A percentile compares a stretch with the other conserved stretches of the same genome.
These are phyloP conservation scores for Melangyna quadrimaculata DNA, from an alignment of 2,888 invertebrate genomes.

Conservation along the genomic window DNA sequence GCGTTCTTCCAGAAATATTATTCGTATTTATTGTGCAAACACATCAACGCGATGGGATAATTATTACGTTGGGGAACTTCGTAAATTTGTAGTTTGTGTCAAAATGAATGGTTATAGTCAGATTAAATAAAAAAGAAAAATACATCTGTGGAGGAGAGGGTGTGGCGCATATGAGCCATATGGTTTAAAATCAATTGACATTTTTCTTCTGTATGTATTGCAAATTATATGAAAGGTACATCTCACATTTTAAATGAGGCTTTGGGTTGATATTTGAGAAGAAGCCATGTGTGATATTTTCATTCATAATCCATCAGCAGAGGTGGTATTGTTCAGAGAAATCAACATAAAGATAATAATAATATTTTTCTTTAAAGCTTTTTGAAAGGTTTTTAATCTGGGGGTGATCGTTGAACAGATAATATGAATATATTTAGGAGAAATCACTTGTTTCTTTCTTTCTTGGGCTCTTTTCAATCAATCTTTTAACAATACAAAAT, in stretches of 20 bases:
- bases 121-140: not conserved
- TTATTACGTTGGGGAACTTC: conserved; percentile 38
- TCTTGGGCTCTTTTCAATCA: too few species aligned
- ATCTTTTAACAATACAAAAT: too few species aligned
- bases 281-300: conserved; percentile 6
- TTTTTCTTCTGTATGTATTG: not conserved
- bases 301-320: not conserved
- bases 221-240: conserved; percentile 42
- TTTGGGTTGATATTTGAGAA: conserved; percentile 45
- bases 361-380: not conserved
- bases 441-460: too few species aligned
- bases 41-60: conserved; percentile 44
- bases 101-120: conserved; percentile 28
- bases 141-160: not conserved
- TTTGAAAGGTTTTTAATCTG: not conserved
- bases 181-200: conserved; percentile 41
- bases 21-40: conserved; percentile 23
- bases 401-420: too few species aligned
- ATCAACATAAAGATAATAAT: not conserved
- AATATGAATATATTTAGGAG: too few species aligned
- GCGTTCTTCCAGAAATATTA: not conserved
- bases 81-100: conserved; percentile 47
- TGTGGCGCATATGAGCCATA: conserved; percentile 29
- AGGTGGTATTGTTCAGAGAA: not conserved
- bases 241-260: conserved; percentile 19